Evolutionary conservation across 2,888 invertebrate genomes (phyloP).

Genomic region (Tenthredo notha): DNA sequence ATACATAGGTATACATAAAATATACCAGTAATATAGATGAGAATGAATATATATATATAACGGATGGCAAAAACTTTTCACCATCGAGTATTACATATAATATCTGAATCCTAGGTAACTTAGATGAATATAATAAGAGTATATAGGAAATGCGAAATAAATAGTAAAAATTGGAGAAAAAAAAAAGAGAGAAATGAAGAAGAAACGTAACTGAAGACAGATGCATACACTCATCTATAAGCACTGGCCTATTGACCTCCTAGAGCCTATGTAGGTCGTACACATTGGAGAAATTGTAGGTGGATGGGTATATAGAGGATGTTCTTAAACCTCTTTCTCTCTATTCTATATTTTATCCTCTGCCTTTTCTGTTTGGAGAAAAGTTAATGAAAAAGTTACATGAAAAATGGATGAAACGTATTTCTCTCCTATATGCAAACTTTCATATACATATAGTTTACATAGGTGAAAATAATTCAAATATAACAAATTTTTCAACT

Average conservation of each 20-base stretch:
- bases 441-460: neutral
- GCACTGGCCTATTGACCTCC: slow-evolving; percentile 64
- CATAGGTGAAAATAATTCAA: too few relatives aligned
- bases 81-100: too few relatives aligned
- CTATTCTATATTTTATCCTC: neutral
- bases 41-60: neutral
- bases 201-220: neutral
- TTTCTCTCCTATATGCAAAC: neutral
- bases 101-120: too few relatives aligned
- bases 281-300: slow-evolving; percentile 68
- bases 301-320: slow-evolving; percentile 56
- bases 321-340: neutral
- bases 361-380: neutral
- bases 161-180: neutral
- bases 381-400: neutral
- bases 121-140: too few relatives aligned
- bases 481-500: too few relatives aligned
- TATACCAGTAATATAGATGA: neutral
- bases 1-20: neutral
- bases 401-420: slow-evolving; percentile 24
- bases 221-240: slow-evolving; percentile 16
- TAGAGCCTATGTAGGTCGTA: slow-evolving; percentile 71
- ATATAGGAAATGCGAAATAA: neutral
- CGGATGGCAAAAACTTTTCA: too few relatives aligned
- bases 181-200: neutral